phyloP scores from a whole-genome alignment of 2,113 vertebrate species.

The Cyprinodon variegatus region DNA sequence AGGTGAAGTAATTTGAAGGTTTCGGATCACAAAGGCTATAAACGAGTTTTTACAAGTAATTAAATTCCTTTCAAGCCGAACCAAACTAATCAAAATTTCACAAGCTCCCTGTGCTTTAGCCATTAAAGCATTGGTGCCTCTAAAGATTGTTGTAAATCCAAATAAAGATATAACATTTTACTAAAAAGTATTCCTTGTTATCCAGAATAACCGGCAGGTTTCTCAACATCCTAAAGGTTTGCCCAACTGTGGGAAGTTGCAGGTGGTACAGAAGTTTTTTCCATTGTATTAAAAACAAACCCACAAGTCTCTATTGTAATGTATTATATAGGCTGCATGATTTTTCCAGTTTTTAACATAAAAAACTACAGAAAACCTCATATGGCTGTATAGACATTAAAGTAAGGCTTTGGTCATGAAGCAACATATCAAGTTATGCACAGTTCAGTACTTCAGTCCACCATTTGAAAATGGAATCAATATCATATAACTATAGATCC shows the following conservation, averaged over 20 bases:
- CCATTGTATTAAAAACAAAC: too few species aligned
- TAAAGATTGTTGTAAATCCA: background rate
- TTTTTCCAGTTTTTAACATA: too few species aligned
- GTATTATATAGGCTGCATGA: too few species aligned
- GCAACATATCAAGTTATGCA: background rate
- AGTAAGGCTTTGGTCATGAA: background rate
- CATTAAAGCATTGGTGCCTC: constrained; percentile 4
- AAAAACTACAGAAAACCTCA: background rate
- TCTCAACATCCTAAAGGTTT: constrained; percentile 25
- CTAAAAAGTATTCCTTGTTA: constrained; percentile 21
- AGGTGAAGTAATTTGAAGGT: background rate
- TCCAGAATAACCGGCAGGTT: constrained; percentile 15
- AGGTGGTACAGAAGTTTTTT: too few species aligned
- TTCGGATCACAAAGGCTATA: constrained; percentile 25
- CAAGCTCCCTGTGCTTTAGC: background rate
- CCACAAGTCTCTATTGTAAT: too few species aligned
- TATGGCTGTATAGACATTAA: background rate
- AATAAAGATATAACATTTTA: constrained; percentile 20
- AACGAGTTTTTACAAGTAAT: constrained; percentile 32
- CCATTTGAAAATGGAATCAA: background rate
- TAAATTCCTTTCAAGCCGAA: constrained; percentile 32
- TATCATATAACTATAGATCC: background rate
- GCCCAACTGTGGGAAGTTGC: constrained; percentile 12
- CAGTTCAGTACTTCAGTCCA: background rate
- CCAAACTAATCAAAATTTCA: constrained; percentile 22